phyloP scores from a whole-genome alignment of 2,797 vertebrate genomes.

The Clarias laeviceps region DNA sequence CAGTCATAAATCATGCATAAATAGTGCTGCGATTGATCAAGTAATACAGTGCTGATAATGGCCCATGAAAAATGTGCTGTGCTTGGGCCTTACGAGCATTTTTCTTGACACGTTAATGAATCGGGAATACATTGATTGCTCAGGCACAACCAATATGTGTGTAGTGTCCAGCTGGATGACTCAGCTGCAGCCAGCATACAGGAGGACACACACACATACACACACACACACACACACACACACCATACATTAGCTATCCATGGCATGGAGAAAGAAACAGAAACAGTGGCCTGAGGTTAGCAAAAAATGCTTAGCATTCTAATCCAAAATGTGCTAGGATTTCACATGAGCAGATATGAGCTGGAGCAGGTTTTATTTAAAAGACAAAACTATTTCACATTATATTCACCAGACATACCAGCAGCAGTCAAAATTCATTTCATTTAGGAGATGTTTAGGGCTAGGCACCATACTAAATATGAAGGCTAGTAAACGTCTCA shows the following conservation, averaged over 20 bases:
- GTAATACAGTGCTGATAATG: constrained; percentile 48
- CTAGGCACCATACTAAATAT: background rate
- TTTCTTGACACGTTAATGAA: constrained; percentile 11
- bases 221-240: too few species aligned
- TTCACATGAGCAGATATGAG: background rate
- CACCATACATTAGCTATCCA: background rate
- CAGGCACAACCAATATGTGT: constrained; percentile 6
- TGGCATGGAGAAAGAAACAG: background rate
- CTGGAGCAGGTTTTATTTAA: constrained; percentile 11
- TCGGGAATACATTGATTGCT: constrained; percentile 13
- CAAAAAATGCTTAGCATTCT: constrained; percentile 5
- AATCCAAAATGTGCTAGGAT: constrained; percentile 3
- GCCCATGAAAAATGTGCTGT: constrained; percentile 43
- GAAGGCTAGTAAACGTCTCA: background rate
- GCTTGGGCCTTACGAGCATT: background rate
- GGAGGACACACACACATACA: background rate
- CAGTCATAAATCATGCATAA: constrained; percentile 52
- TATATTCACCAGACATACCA: too few species aligned
- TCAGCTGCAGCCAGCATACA: background rate
- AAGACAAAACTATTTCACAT: constrained; percentile 13
- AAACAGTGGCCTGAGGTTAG: constrained; percentile 3
- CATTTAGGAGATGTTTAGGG: background rate
- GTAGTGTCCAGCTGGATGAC: constrained; percentile 20
- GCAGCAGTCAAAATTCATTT: background rate
- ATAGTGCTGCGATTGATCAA: constrained; percentile 54